These are phyloP conservation scores for Amphiprion ocellaris DNA, from an alignment of 2,113 vertebrate species.

Conservation along the genomic window DNA sequence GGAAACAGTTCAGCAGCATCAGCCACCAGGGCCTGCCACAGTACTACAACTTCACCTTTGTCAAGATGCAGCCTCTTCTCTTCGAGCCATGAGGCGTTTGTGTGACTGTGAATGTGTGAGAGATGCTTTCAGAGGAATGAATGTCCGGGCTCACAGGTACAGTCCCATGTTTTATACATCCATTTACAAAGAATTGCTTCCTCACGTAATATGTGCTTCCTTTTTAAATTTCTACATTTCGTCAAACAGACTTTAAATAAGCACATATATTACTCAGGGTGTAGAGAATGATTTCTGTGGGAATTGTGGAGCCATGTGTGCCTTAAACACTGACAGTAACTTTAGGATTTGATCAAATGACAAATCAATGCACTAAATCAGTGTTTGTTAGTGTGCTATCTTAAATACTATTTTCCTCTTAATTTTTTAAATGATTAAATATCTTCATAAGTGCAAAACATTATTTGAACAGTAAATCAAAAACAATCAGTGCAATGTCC, in stretches of 20 bases:
- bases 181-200: background rate
- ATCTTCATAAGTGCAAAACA: slow-evolving; percentile 12
- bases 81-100: slow-evolving; percentile 74
- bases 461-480: background rate
- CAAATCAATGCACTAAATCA: slow-evolving; percentile 39
- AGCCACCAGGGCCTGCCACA: slow-evolving; percentile 88
- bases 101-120: background rate
- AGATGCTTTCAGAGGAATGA: background rate
- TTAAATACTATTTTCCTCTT: background rate
- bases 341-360: slow-evolving; percentile 19
- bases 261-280: slow-evolving; percentile 8
- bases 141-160: background rate
- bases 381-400: background rate
- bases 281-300: background rate
- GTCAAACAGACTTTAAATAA: background rate
- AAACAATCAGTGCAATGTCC: slow-evolving; percentile 26
- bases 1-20: slow-evolving; percentile 87
- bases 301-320: slow-evolving; percentile 13
- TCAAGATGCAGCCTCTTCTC: slow-evolving; percentile 88
- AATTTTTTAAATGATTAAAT: slow-evolving; percentile 11
- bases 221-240: background rate
- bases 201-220: background rate
- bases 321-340: slow-evolving; percentile 21
- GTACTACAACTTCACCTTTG: slow-evolving; percentile 88
- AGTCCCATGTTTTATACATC: background rate